Percentiles rank a stretch among this genome's conserved stretches.
phyloP scores from a whole-genome alignment of 2,113 vertebrate genomes.

The Telmatochromis bifrenatus region DNA sequence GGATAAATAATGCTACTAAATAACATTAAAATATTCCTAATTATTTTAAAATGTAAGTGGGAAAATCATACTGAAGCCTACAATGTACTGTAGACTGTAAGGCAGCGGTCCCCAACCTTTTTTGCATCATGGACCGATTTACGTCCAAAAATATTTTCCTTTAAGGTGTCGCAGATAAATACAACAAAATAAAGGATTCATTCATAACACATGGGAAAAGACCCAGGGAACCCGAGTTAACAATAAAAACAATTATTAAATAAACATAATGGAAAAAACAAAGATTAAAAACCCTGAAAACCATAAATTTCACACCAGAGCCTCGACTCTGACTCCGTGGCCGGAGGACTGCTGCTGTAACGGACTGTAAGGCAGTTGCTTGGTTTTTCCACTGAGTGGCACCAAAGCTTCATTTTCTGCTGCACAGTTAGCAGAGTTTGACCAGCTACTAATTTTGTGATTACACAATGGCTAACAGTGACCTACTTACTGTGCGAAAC shows the following conservation, averaged over 20 bases:
- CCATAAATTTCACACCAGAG: not conserved
- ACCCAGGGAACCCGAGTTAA: not conserved
- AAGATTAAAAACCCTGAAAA: not conserved
- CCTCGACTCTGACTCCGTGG: not conserved
- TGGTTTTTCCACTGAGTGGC: not conserved
- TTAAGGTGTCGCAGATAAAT: not conserved
- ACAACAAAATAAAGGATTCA: not conserved
- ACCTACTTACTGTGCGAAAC: slow-evolving; percentile 21
- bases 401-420: not conserved
- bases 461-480: slow-evolving; percentile 24
- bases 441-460: not conserved
- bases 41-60: not conserved
- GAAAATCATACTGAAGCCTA: not conserved
- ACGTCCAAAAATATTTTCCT: not conserved
- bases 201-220: not conserved
- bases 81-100: not conserved
- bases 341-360: not conserved
- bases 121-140: not conserved
- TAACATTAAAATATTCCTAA: not conserved
- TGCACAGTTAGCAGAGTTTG: not conserved
- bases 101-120: not conserved
- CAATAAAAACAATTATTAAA: not conserved
- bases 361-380: not conserved
- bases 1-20: not conserved
- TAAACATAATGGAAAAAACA: not conserved